Conservation (phyloP, 2,888 invertebrate genomes). For the Dyspetes luteomarginatus region DNA sequence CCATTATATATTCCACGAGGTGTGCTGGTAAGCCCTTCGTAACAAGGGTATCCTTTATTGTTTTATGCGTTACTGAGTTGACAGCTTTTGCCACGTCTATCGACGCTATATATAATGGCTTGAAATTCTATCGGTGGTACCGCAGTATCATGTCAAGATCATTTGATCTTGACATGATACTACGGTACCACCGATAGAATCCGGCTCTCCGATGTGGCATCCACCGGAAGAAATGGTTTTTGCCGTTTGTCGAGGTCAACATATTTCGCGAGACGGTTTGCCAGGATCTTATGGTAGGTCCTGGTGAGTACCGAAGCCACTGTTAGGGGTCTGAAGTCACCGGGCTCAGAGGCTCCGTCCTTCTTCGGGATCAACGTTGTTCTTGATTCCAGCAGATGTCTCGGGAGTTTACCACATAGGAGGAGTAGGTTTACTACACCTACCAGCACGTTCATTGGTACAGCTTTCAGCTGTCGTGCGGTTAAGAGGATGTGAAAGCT, state of each 20-base stretch:
- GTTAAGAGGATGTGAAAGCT: too few species aligned
- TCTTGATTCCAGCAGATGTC: constrained; percentile 33
- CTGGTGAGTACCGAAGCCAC: constrained; percentile 59
- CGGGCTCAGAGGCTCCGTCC: constrained; percentile 38
- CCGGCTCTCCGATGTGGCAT: constrained; percentile 65
- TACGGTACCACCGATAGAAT: too few species aligned
- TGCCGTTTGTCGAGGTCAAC: constrained; percentile 60
- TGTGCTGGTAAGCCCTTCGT: constrained; percentile 27
- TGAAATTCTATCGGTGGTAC: constrained; percentile 41
- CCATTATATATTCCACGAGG: constrained; percentile 47
- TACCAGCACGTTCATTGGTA: constrained; percentile 42
- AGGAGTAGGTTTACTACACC: constrained; percentile 66
- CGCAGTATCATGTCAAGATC: constrained; percentile 53
- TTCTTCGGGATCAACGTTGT: constrained; percentile 69
- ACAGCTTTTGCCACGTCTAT: constrained; percentile 62
- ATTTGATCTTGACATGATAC: too few species aligned
- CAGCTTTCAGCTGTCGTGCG: constrained; percentile 27
- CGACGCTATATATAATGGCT: constrained; percentile 58
- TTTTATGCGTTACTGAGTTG: constrained; percentile 56
- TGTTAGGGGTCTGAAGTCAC: constrained; percentile 68
- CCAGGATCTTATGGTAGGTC: constrained; percentile 61
- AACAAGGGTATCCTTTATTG: constrained; percentile 17
- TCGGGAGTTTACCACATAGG: constrained; percentile 54
- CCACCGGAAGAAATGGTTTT: constrained; percentile 60
- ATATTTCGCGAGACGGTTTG: not conserved